Base-by-base conservation (phyloP, 2,888 invertebrate species). In the Eristalinus sepulchralis region DNA sequence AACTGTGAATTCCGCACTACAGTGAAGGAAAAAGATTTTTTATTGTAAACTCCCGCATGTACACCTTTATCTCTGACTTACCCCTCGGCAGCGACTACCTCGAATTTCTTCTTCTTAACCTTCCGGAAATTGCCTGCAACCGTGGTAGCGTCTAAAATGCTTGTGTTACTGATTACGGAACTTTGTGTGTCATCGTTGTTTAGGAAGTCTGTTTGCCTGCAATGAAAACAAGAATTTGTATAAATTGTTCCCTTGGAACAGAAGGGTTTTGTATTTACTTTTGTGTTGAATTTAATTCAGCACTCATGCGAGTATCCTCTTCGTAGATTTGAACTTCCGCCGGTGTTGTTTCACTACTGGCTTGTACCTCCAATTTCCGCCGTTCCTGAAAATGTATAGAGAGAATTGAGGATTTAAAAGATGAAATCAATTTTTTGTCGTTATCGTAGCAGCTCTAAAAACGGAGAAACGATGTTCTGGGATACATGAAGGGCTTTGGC, bases 281-380 rank as follows among this genome's bases (percentile, higher is more conserved):
- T 62, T 87, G 86, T 64, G 70, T 57, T 13, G 68, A 86, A 20
- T 34, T 90, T 34, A 91, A 94, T 90, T 96, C 96, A 24, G 95
- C 95, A 93, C 95, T 96, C 96, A 96, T 96, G 87, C 95, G 95
- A 5, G 96, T 96, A 89, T 96, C 96, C 91, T 96, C 96, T 90
- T 96, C 95, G 90, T 95, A 95, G 34, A 95, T 93, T 90, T 95
- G 94, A 77, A 86, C 60, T 13, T 79, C 86, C 39, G 86, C 66
- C 8, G 86, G 83, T 5, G 70, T 76, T 27, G 27, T 27, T 2
- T 27, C 27, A 27, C 75, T 70, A 9, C 78, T 79, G 63, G 33
- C 47, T 20, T 78, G 55, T 27, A 75, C 60, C 66, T 86, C 83
- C 1, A 79, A 24, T 76, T 75, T 86, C 20, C 82, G 82, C 33